Evolutionary conservation across 1,140 invertebrate species (phyloP), one percentile per base, ranked within the genome.

Genomic region (Lepidurus apus): DNA sequence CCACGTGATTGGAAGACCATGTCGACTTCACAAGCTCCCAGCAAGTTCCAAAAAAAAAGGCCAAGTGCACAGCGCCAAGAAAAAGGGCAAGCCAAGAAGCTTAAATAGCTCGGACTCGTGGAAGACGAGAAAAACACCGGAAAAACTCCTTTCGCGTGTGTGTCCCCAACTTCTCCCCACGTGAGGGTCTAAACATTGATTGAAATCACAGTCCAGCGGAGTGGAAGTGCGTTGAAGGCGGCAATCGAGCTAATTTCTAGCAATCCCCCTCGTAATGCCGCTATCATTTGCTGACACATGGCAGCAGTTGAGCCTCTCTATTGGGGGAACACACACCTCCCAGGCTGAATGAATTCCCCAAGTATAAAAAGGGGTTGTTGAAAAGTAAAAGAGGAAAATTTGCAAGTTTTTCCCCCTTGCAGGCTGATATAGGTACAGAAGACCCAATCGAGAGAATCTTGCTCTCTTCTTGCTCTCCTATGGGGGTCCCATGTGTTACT

Each of bases 1-100:
- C 53, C 53, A 65, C 13, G 53, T 65, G 53, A 65, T 65, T 65
- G 53, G 53, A 65, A 65, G 53, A 65, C 53, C 53, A 65, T 65
- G 53, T 65, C 53, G 53, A 21, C 53, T 65, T 65, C 21, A 65
- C 53, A 65, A 21, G 8, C 53, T 65, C 6, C 13, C 53, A 21
- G 21, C 17, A n/a, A 65, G 26, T 34, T 34, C 26, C 34, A 2
- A 17, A 65, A 65, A 65, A 65, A 65, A 65, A 65, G 53, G 13
- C 53, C 53, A 21, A 65, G n/a, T 65, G 13, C 53, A n/a, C 6
- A 65, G 21, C 17, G 6, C 17, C 8, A 65, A 65, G 21, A 21
- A 65, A 65, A 11, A 65, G 6, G 53, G 1, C 53, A 17, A 13
- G 13, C 53, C 53, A 65, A 65, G 53, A 65, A 65, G 13, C 53